Conservation (phyloP, 1,140 invertebrate species). For the Oreohelix idahoensis region DNA sequence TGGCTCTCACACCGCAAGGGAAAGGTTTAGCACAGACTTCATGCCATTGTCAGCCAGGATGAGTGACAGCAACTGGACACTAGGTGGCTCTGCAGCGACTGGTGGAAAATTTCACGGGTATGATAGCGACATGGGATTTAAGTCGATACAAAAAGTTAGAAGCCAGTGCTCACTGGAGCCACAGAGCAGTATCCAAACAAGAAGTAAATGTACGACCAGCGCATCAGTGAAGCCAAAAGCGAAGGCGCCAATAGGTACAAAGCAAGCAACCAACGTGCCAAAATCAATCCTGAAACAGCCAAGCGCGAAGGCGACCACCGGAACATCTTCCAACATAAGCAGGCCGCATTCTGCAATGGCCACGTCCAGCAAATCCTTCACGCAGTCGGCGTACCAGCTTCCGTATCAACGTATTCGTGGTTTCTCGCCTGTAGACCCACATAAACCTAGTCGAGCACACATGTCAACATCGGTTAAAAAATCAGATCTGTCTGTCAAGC, state of each 20-base stretch:
- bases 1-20: neutral
- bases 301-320: neutral
- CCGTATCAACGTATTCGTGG: neutral
- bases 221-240: neutral
- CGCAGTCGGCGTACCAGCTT: neutral
- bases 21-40: neutral
- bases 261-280: neutral
- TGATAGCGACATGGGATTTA: neutral
- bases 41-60: neutral
- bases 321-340: neutral
- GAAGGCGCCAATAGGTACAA: neutral
- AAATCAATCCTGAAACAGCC: conserved; percentile 13
- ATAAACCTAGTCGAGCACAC: neutral
- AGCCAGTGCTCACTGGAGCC: neutral
- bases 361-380: neutral
- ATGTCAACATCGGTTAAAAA: neutral
- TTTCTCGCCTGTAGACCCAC: neutral
- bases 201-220: neutral
- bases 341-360: neutral
- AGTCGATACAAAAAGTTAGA: neutral
- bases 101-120: neutral
- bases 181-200: neutral
- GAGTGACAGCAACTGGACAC: neutral
- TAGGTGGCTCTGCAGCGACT: neutral
- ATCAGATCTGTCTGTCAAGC: neutral